Evolutionary conservation across 2,888 invertebrate genomes (phyloP).

Genomic region (Epirrhoe tristata): DNA sequence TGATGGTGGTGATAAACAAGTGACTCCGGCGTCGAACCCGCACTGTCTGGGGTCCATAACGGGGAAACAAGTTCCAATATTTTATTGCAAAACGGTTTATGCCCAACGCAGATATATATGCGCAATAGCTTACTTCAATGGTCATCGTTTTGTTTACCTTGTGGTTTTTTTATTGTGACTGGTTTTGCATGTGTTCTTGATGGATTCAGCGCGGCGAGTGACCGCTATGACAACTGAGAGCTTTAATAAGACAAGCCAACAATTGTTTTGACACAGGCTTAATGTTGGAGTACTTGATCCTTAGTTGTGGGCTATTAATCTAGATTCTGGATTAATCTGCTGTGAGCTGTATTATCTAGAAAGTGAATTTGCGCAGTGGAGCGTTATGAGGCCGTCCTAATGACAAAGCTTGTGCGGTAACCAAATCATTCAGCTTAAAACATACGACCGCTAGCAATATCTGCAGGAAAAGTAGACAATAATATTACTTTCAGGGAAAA

Average conservation of each 20-base stretch:
- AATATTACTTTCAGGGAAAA: background rate
- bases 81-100: constrained; percentile 10
- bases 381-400: constrained; percentile 8
- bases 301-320: constrained; percentile 11
- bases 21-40: constrained; percentile 10
- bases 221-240: background rate
- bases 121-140: background rate
- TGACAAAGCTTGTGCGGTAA: background rate
- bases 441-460: background rate
- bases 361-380: constrained; percentile 13
- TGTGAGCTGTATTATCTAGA: constrained; percentile 13
- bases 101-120: background rate
- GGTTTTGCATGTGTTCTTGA: background rate
- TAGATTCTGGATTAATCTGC: constrained; percentile 21
- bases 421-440: background rate
- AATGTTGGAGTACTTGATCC: background rate
- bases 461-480: background rate
- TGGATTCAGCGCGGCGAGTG: background rate
- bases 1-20: constrained; percentile 24
- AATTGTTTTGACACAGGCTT: background rate
- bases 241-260: background rate
- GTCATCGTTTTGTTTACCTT: background rate
- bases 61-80: constrained; percentile 14
- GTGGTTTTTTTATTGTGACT: background rate
- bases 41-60: constrained; percentile 16